A percentile compares a stretch with the other conserved stretches of the same genome.
Conservation (phyloP, 2,888 invertebrate genomes). For the Conchocele bisecta region DNA sequence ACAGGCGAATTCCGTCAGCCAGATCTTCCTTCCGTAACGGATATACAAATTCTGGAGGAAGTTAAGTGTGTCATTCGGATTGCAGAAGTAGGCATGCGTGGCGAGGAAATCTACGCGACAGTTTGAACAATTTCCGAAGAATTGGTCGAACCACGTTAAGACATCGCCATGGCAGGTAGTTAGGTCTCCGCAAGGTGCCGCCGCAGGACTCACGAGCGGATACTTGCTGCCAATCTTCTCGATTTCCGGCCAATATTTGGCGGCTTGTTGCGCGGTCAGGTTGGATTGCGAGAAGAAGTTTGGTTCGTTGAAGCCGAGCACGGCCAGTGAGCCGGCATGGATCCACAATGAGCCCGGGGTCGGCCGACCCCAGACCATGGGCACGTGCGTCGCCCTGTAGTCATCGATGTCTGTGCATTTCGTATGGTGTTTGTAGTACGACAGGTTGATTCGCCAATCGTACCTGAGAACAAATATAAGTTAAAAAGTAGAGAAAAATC, state of each 20-base stretch:
- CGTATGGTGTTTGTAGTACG: background rate
- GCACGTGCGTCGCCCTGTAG: background rate
- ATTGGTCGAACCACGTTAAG: conserved; percentile 3
- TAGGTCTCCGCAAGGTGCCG: background rate
- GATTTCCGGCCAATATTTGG: conserved; percentile 6
- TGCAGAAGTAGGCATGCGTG: conserved; percentile 29
- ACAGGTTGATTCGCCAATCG: background rate
- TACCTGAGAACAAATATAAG: conserved; percentile 16
- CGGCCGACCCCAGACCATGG: conserved; percentile 18
- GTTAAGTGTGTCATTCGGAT: conserved; percentile 27
- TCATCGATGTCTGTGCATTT: conserved; percentile 2
- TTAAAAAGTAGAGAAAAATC: too few species aligned
- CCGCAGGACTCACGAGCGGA: conserved; percentile 1
- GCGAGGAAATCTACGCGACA: conserved; percentile 4
- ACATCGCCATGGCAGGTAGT: conserved; percentile 7
- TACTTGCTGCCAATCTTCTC: background rate
- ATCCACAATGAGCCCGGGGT: too few species aligned
- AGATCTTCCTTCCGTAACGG: conserved; percentile 40
- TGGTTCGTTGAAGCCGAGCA: conserved; percentile 21
- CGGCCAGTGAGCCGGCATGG: too few species aligned
- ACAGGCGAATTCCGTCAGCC: conserved; percentile 64
- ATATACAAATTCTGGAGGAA: conserved; percentile 28
- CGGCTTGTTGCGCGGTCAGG: conserved; percentile 8
- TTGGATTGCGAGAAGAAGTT: conserved; percentile 11
- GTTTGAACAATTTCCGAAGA: background rate